These are phyloP conservation scores for Stenchaetothrips biformis DNA, from an alignment of 2,888 invertebrate species.

Conservation along the genomic window DNA sequence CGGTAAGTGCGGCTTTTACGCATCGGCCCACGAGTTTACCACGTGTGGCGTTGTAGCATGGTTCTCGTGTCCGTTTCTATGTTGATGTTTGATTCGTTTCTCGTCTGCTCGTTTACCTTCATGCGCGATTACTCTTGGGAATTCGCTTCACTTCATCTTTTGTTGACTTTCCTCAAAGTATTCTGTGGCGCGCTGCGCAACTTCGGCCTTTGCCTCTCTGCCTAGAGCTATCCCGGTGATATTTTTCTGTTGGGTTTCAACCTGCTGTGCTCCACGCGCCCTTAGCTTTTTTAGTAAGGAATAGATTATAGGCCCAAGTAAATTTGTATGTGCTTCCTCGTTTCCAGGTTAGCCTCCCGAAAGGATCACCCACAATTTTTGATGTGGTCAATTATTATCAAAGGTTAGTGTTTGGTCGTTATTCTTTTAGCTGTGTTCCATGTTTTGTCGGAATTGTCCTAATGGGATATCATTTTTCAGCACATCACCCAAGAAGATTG, in stretches of 20 bases:
- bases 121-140: too few relatives aligned
- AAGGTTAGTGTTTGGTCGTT: slow-evolving; percentile 41
- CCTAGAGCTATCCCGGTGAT: too few relatives aligned
- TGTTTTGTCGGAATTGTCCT: background rate
- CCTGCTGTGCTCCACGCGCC: too few relatives aligned
- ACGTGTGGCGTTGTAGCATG: background rate
- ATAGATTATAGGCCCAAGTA: too few relatives aligned
- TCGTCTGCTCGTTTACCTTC: too few relatives aligned
- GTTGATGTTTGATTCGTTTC: too few relatives aligned
- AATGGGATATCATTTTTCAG: slow-evolving; percentile 31
- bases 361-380: slow-evolving; percentile 59
- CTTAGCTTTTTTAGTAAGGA: too few relatives aligned
- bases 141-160: too few relatives aligned
- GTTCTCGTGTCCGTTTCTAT: slow-evolving; percentile 16
- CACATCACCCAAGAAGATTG: slow-evolving; percentile 49
- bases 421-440: slow-evolving; percentile 8
- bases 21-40: background rate
- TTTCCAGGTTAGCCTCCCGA: slow-evolving; percentile 58
- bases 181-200: too few relatives aligned
- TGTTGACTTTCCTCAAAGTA: too few relatives aligned
- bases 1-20: slow-evolving; percentile 57
- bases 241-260: too few relatives aligned
- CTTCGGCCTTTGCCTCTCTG: too few relatives aligned
- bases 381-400: slow-evolving; percentile 58
- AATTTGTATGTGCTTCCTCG: slow-evolving; percentile 31